A percentile compares a stretch with the other conserved stretches of the same genome.
These are phyloP conservation scores for Bos javanicus DNA, from an alignment of 2,113 vertebrate species.

Conservation along the genomic window DNA sequence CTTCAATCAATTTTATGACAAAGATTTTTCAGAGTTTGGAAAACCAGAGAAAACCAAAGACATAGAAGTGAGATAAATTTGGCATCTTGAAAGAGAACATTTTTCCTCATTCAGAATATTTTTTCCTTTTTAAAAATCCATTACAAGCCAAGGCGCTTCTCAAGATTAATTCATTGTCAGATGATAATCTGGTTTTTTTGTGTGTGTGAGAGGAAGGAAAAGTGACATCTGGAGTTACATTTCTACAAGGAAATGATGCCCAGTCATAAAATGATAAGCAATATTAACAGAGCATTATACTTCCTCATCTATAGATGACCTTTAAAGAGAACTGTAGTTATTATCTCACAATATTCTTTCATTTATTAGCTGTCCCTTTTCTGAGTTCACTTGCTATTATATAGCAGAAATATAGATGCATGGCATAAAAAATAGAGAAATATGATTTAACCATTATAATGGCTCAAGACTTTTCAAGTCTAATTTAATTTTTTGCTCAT, in stretches of 20 bases:
- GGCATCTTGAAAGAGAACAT: neutral
- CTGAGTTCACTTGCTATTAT: constrained; percentile 72
- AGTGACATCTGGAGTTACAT: constrained; percentile 38
- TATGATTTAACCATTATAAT: constrained; percentile 76
- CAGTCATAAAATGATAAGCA: constrained; percentile 75
- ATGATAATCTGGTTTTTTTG: constrained; percentile 48
- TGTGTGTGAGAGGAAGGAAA: constrained; percentile 55
- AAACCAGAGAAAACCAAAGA: neutral
- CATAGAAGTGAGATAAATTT: constrained; percentile 15
- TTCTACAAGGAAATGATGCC: constrained; percentile 69
- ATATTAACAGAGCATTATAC: constrained; percentile 79
- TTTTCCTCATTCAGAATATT: neutral
- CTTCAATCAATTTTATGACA: neutral
- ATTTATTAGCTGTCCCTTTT: constrained; percentile 76
- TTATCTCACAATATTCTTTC: constrained; percentile 76
- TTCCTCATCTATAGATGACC: constrained; percentile 84
- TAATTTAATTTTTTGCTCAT: constrained; percentile 78
- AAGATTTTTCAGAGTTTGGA: neutral
- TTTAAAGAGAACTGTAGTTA: constrained; percentile 86
- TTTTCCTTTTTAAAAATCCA: constrained; percentile 40
- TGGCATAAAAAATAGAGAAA: constrained; percentile 79
- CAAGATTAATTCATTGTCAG: constrained; percentile 32
- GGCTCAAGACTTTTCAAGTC: constrained; percentile 58
- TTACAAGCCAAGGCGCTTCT: constrained; percentile 36
- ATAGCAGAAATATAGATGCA: constrained; percentile 76